Base-by-base conservation (phyloP, 2,888 invertebrate genomes). In the Coenonympha glycerion region DNA sequence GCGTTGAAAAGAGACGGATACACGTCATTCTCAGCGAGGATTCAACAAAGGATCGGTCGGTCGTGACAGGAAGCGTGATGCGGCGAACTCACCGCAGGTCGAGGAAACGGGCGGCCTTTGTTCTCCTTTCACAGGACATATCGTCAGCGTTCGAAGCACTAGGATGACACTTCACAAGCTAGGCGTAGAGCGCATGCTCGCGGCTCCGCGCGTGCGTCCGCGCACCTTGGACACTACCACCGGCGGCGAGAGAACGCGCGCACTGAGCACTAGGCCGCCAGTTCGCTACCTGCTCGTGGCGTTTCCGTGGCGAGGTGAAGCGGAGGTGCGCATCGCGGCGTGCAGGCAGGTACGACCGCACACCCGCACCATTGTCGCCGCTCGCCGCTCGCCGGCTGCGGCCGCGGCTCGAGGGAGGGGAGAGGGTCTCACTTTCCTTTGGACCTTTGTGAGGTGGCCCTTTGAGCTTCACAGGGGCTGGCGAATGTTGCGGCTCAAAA, bases 81-180 rank as follows among this genome's bases (percentile, higher is more conserved):
- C 68, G 69, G 68, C 67, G 69, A 77, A 86, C 87, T 87, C 85
- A 87, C 87, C 87, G 86, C 78, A 87, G 81, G 72, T 86, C 87
- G 76, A 86, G 86, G 78, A 79, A 83, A 67, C 87, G 86, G 70
- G 81, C 82, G 69, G 79, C 75, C 71, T 84, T 86, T 70, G 80
- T 83, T 85, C 83, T 83, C 78, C 85, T 82, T 70, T 86, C 86
- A 79, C 85, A 85, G 80, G 86, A 87, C 86, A 87, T 87, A 69
- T 80, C 83, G 83, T 76, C 61, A 69, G 74, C 64, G 72, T 73
- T 63, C 61, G 65, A 60, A 74, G 65, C 81, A 81, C 79, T 77
- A 68, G 60, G 71, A 72, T 71, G 71, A 78, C 78, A 84, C 82
- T 83, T 82, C 81, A 86, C 81, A 71, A 78, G 69, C 66, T 69